These are phyloP conservation scores for Macrotus californicus DNA, from an alignment of 2,113 vertebrate species.

Conservation along the genomic window DNA sequence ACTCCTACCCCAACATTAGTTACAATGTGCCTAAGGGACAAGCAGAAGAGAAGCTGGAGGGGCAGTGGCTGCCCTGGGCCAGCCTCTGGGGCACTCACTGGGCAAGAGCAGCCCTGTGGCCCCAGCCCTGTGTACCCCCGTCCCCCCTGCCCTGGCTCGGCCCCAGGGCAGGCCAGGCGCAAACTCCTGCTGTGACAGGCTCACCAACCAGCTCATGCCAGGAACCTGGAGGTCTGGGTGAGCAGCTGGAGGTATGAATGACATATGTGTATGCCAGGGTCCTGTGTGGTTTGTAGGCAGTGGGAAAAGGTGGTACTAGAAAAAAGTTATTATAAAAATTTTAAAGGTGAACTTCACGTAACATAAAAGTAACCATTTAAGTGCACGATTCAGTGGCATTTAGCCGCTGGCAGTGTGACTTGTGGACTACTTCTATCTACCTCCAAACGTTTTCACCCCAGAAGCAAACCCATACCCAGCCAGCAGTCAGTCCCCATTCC, in stretches of 20 bases:
- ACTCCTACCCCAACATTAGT: background rate
- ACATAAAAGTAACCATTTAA: background rate
- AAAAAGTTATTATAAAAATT: background rate
- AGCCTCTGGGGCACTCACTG: background rate
- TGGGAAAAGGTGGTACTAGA: background rate
- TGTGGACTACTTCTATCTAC: background rate
- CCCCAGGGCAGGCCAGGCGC: background rate
- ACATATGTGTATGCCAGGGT: accelerated
- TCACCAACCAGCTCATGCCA: background rate
- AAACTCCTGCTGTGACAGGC: background rate
- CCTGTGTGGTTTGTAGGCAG: background rate
- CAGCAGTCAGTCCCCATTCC: background rate
- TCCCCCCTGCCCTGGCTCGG: no score
- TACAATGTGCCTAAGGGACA: background rate
- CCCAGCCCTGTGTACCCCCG: no score
- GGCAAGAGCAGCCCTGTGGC: background rate
- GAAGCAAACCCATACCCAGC: background rate
- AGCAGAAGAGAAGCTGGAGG: background rate
- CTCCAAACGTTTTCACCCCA: background rate
- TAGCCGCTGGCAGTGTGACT: background rate
- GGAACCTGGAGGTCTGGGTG: background rate
- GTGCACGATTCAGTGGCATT: background rate
- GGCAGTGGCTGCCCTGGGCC: accelerated
- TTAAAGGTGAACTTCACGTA: background rate
- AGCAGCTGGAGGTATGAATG: background rate